Evolutionary conservation across 2,888 invertebrate genomes (phyloP).

Genomic region (Cyclophora punctaria): DNA sequence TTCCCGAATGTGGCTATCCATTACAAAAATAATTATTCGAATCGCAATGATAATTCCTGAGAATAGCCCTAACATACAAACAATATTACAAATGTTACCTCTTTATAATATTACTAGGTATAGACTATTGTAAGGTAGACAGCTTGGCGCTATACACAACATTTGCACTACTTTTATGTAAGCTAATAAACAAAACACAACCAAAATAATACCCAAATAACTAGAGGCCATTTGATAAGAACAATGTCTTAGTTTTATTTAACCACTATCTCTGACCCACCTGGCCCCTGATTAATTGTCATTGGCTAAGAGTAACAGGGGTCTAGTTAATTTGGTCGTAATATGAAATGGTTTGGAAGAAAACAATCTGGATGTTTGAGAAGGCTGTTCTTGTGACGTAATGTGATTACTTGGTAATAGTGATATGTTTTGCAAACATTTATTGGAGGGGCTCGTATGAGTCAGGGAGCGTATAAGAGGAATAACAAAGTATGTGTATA

Average conservation of each 20-base stretch:
- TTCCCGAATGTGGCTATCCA: too few relatives aligned
- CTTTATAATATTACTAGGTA: too few relatives aligned
- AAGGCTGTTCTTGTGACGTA: not conserved
- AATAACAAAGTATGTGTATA: too few relatives aligned
- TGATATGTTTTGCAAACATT: not conserved
- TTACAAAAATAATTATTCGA: too few relatives aligned
- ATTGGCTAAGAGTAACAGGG: constrained; percentile 18
- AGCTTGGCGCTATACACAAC: too few relatives aligned
- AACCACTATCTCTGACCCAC: constrained; percentile 37
- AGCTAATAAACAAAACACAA: too few relatives aligned
- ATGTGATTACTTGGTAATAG: constrained; percentile 6
- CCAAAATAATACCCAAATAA: not conserved
- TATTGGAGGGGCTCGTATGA: not conserved
- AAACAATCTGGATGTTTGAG: constrained; percentile 25
- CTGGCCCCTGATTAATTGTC: constrained; percentile 35
- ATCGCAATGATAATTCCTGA: too few relatives aligned
- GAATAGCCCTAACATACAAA: too few relatives aligned
- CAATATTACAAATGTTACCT: too few relatives aligned
- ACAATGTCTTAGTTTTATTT: constrained; percentile 33
- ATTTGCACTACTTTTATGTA: too few relatives aligned
- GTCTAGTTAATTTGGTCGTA: constrained; percentile 25
- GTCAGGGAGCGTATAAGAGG: too few relatives aligned
- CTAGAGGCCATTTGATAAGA: constrained; percentile 25
- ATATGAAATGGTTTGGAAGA: constrained; percentile 38
- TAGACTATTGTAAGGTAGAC: too few relatives aligned